Conservation (phyloP, 2,113 vertebrate genomes). For the Tichodroma muraria region DNA sequence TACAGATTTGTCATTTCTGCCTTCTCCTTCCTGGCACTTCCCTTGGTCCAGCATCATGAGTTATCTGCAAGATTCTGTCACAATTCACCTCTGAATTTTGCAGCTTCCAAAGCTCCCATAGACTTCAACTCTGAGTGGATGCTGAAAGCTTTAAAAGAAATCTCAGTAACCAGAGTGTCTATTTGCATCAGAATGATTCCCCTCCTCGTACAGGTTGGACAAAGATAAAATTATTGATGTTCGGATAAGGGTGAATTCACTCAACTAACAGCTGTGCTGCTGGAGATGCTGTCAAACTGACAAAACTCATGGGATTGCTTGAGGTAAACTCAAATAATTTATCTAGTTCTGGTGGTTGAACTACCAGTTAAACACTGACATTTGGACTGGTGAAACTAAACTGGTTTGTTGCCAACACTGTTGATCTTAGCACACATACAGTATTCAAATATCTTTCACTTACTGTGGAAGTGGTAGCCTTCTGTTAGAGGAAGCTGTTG, state of each 20-base stretch:
- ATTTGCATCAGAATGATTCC: background rate
- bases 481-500: background rate
- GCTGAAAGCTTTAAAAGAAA: background rate
- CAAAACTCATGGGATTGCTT: background rate
- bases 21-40: background rate
- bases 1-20: background rate
- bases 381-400: background rate
- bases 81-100: background rate
- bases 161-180: background rate
- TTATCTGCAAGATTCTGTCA: background rate
- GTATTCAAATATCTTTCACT: background rate
- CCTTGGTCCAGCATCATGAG: background rate
- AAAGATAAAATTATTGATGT: background rate
- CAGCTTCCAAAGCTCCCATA: background rate
- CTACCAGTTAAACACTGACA: background rate
- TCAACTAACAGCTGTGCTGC: background rate
- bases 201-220: background rate
- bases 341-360: background rate
- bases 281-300: background rate
- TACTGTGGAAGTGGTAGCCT: background rate
- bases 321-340: background rate
- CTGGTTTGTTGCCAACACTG: background rate
- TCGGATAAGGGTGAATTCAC: background rate
- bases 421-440: background rate
- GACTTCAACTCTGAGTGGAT: background rate